phyloP scores from a whole-genome alignment of 1,140 invertebrate species.

The Coenobita brevimanus region DNA sequence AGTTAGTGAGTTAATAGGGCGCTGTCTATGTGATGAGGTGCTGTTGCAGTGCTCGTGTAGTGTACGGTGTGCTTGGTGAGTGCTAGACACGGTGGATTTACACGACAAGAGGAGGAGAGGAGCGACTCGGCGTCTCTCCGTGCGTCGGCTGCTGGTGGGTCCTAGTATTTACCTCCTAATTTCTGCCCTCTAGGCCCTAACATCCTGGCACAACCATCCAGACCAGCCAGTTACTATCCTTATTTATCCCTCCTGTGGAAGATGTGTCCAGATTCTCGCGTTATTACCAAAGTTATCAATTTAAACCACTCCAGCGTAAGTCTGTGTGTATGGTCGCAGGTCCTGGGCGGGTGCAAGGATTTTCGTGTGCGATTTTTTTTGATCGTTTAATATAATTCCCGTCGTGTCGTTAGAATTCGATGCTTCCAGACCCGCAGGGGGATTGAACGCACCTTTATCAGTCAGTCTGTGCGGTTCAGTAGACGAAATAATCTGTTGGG shows the following conservation, averaged over 20 bases:
- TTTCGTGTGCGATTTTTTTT: conserved; percentile 37
- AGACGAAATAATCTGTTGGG: not conserved
- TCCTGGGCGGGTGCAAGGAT: conserved; percentile 4
- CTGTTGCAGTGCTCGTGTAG: conserved; percentile 37
- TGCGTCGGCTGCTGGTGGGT: conserved; percentile 56
- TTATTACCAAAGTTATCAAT: not conserved
- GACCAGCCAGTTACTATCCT: not conserved
- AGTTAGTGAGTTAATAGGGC: conserved; percentile 43
- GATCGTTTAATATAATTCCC: not conserved
- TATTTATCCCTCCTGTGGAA: not conserved
- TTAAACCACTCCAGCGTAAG: not conserved
- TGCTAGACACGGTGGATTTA: conserved; percentile 51
- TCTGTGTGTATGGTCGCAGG: not conserved
- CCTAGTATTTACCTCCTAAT: conserved; percentile 17
- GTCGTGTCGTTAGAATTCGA: not conserved
- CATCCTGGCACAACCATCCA: not conserved
- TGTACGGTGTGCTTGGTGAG: conserved; percentile 42
- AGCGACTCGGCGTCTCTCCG: conserved; percentile 21
- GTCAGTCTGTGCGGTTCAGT: too few species aligned
- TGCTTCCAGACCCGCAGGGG: too few species aligned
- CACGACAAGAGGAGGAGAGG: conserved; percentile 29
- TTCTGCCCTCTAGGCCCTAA: not conserved
- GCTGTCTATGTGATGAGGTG: conserved; percentile 45
- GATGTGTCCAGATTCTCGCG: not conserved
- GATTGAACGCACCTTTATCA: not conserved